Base-by-base conservation (phyloP, 2,888 invertebrate species). In the Cordilura impudica region DNA sequence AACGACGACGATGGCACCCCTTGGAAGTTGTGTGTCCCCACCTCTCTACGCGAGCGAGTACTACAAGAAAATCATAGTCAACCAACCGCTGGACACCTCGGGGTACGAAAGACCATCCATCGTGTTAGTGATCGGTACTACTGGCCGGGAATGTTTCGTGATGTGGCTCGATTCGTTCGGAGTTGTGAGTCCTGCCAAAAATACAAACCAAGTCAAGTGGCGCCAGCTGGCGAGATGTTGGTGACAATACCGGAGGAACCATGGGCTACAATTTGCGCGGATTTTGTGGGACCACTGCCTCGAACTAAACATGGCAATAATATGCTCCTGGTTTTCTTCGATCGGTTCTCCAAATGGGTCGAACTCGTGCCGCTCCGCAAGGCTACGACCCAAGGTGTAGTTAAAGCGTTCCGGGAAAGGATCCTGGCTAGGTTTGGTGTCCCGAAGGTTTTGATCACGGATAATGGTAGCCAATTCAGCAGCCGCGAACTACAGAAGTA, bases 381-480 rank as follows among this genome's bases (percentile, higher is more conserved):
- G 18, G 45, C 45, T 10, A 60, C 60, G 4, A 14, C 23, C 0
- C 43, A 60, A 10, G 45, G 43, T 0, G 10, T 45, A 0, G 4
- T 16, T 7, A 60, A 60, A 23, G 60, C 43, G 0, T 26, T 60
- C 0, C n/a, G 23, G 1, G 60, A 60, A 16, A 21, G 60, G 5
- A 23, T 60, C 0, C 3, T 45, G 0, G 14, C 60, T 0, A 18
- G 66, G 1, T 69, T 49, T 21, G 65, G 70, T 0, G 16, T 19
- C 0, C 70, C 29, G 8, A 69, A 61, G 16, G 39, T 47, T 0
- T 10, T 75, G 2, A 47, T 75, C 1, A 53, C 75, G 5, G 70
- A 77, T 14, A 77, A 66, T 21, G 65, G 66, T 7, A 29, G 35
- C 1, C 66, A 66, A 10, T 66, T 56, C 8, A 47, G 45, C 1